Evolutionary conservation across 2,888 invertebrate genomes (phyloP).

Genomic region (Bruchidius siliquastri): DNA sequence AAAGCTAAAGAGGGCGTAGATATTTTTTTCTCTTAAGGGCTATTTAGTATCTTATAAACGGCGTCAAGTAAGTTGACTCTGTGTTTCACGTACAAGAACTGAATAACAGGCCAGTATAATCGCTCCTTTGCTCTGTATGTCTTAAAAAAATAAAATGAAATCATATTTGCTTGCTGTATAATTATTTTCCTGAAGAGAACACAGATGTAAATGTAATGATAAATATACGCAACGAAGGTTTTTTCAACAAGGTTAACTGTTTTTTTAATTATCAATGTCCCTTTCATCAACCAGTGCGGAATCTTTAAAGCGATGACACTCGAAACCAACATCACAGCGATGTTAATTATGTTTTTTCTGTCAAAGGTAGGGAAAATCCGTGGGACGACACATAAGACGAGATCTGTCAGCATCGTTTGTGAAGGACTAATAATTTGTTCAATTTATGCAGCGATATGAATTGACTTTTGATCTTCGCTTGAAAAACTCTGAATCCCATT

Average conservation of each 20-base stretch:
- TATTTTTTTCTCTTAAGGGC: too few relatives aligned
- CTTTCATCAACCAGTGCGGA: constrained; percentile 13
- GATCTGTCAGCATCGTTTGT: not conserved
- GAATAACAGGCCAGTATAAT: too few relatives aligned
- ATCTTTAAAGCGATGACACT: constrained; percentile 14
- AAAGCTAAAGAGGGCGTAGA: too few relatives aligned
- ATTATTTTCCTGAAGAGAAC: not conserved
- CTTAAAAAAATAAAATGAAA: too few relatives aligned
- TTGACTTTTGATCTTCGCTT: constrained; percentile 35
- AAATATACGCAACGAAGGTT: constrained; percentile 2
- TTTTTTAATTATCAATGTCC: constrained; percentile 21
- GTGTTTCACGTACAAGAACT: too few relatives aligned
- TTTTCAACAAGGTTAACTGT: constrained; percentile 15
- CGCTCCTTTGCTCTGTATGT: too few relatives aligned
- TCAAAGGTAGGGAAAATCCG: constrained; percentile 14
- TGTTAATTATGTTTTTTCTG: constrained; percentile 22
- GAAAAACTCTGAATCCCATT: constrained; percentile 35
- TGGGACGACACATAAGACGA: constrained; percentile 3
- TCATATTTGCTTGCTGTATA: too few relatives aligned
- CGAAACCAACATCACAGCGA: constrained; percentile 13
- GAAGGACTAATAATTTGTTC: constrained; percentile 31
- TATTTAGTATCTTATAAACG: too few relatives aligned
- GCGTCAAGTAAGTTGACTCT: too few relatives aligned
- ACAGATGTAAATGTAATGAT: not conserved
- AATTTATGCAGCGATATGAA: constrained; percentile 34